Conservation (phyloP, 2,113 vertebrate species). For the Callospermophilus lateralis region DNA sequence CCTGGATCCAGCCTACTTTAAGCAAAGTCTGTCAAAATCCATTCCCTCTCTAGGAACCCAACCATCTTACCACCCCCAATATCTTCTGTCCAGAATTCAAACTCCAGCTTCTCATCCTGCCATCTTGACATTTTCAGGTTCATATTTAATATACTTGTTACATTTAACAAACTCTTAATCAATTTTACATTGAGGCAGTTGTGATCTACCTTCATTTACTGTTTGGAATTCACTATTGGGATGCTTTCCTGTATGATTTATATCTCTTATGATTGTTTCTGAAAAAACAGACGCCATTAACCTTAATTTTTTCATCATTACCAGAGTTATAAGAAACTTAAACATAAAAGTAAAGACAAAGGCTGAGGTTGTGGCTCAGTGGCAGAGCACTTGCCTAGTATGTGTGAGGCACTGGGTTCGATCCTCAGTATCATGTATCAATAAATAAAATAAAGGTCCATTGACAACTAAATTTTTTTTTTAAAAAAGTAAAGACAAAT, state of each 20-base stretch:
- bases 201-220: background rate
- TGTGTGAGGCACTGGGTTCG: no score
- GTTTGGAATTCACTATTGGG: background rate
- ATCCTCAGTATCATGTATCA: no score
- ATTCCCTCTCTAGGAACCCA: background rate
- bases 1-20: background rate
- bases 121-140: background rate
- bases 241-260: background rate
- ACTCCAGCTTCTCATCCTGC: background rate
- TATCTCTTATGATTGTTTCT: background rate
- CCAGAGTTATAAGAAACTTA: background rate
- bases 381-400: no score
- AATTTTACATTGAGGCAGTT: background rate
- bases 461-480: no score
- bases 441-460: no score
- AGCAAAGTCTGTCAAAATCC: background rate
- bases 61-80: rapidly evolving
- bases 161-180: background rate
- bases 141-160: background rate
- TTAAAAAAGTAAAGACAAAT: background rate
- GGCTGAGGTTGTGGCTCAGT: no score
- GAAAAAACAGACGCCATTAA: background rate
- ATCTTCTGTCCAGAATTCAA: background rate
- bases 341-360: slow-evolving; percentile 30
- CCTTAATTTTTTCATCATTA: background rate